Evolutionary conservation across 2,113 vertebrate genomes (phyloP).

Genomic region (Chaenocephalus aceratus): DNA sequence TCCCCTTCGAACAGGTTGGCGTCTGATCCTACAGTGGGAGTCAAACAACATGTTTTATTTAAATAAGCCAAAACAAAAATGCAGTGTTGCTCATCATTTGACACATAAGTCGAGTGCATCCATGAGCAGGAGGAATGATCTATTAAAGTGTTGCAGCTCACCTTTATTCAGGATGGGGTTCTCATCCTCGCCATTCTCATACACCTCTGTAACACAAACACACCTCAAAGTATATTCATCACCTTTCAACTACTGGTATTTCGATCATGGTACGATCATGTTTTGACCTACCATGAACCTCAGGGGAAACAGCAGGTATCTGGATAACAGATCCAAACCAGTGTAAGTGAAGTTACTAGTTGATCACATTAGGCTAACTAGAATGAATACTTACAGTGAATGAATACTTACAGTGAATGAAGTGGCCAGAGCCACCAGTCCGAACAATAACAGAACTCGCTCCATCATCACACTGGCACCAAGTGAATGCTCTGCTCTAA

Average conservation of each 20-base stretch:
- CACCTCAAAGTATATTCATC: slow-evolving; percentile 3
- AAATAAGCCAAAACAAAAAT: not conserved
- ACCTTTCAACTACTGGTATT: not conserved
- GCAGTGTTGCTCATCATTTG: not conserved
- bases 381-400: slow-evolving; percentile 67
- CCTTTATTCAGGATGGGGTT: slow-evolving; percentile 78
- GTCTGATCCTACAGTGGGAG: slow-evolving; percentile 81
- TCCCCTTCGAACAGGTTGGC: slow-evolving; percentile 90
- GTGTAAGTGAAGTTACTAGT: not conserved
- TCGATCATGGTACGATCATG: too few relatives aligned
- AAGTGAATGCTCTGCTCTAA: slow-evolving; percentile 40
- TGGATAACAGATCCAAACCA: slow-evolving; percentile 31
- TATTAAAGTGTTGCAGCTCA: slow-evolving; percentile 48
- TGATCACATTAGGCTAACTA: not conserved
- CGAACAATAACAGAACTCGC: slow-evolving; percentile 49
- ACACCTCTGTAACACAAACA: slow-evolving; percentile 71
- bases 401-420: slow-evolving; percentile 72
- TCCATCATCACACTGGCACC: slow-evolving; percentile 37
- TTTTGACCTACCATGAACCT: slow-evolving; percentile 68
- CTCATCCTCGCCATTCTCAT: slow-evolving; percentile 73
- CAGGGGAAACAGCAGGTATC: slow-evolving; percentile 64
- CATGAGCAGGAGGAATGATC: not conserved
- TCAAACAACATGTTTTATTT: not conserved
- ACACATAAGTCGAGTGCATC: not conserved
- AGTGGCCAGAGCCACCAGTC: slow-evolving; percentile 48